Evolutionary conservation across 2,888 invertebrate species (phyloP).

Genomic region (Hecatera dysodea): DNA sequence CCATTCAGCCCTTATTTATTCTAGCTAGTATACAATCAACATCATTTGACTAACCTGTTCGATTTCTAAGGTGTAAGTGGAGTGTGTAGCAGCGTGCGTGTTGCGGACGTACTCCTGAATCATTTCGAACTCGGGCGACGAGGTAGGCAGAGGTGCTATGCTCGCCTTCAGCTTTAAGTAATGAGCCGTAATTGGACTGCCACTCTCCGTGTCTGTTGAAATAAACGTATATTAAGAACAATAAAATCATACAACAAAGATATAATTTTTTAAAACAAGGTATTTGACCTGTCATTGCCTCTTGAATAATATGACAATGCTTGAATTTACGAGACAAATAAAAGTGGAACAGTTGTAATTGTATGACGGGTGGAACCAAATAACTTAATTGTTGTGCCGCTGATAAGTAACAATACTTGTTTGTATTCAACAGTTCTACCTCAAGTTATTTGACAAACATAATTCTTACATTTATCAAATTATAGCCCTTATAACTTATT

Average conservation of each 20-base stretch:
- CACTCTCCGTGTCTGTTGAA: constrained; percentile 69
- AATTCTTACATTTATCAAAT: not conserved
- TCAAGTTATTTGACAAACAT: constrained; percentile 33
- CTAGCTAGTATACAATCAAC: not conserved
- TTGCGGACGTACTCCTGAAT: constrained; percentile 96
- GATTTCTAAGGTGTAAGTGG: constrained; percentile 83
- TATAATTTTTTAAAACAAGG: not conserved
- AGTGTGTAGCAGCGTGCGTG: constrained; percentile 98
- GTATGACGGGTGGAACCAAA: constrained; percentile 22
- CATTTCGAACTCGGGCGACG: constrained; percentile 93
- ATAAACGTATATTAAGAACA: not conserved
- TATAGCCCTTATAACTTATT: not conserved
- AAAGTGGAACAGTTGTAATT: constrained; percentile 13
- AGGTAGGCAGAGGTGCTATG: constrained; percentile 93
- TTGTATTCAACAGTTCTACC: constrained; percentile 1
- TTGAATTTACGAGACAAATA: not conserved
- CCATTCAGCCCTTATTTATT: not conserved
- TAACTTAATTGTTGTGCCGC: constrained; percentile 17
- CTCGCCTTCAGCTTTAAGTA: constrained; percentile 97
- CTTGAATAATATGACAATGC: constrained; percentile 3
- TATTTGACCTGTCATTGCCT: constrained; percentile 25
- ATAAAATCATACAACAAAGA: not conserved
- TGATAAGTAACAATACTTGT: constrained; percentile 31
- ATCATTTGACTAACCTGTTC: constrained; percentile 72
- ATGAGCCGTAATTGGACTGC: constrained; percentile 94